Percentiles rank a stretch among this genome's conserved stretches.
Conservation (phyloP, 2,113 vertebrate species). For the Sinocyclocheilus grahami region DNA sequence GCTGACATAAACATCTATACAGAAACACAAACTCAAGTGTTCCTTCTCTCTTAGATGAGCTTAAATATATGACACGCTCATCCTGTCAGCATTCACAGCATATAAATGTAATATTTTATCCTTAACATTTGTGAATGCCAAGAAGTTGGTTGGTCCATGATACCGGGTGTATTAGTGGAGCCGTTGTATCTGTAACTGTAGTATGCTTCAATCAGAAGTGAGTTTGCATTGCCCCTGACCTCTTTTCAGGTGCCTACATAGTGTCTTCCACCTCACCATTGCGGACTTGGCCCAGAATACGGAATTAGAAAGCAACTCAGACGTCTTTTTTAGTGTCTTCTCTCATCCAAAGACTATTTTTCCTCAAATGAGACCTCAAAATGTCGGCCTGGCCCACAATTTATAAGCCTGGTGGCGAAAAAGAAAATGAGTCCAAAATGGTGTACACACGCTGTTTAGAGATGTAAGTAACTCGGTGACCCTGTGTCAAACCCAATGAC, state of each 20-base stretch:
- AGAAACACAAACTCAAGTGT: neutral
- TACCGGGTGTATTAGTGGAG: neutral
- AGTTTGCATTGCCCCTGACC: conserved; percentile 45
- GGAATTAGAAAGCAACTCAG: conserved; percentile 48
- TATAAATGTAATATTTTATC: neutral
- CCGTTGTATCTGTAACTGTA: neutral
- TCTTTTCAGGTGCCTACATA: conserved; percentile 28
- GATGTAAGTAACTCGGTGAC: conserved; percentile 5
- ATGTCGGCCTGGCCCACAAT: conserved; percentile 45
- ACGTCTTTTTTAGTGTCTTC: conserved; percentile 41
- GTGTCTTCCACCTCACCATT: conserved; percentile 29
- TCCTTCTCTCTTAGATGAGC: neutral
- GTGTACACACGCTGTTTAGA: neutral
- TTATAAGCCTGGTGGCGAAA: conserved; percentile 24
- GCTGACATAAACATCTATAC: neutral
- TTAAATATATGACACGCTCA: neutral
- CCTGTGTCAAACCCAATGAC: neutral
- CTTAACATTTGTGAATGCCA: neutral
- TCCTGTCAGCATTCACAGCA: neutral
- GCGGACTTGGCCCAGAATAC: conserved; percentile 53
- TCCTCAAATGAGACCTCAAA: conserved; percentile 52
- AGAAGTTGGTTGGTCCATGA: neutral
- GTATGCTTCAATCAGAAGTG: conserved; percentile 13
- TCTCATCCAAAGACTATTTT: conserved; percentile 44
- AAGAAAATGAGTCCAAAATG: conserved; percentile 5